A percentile compares a stretch with the other conserved stretches of the same genome.
Conservation (phyloP, 1,140 invertebrate genomes). For the Ridgeia piscesae region DNA sequence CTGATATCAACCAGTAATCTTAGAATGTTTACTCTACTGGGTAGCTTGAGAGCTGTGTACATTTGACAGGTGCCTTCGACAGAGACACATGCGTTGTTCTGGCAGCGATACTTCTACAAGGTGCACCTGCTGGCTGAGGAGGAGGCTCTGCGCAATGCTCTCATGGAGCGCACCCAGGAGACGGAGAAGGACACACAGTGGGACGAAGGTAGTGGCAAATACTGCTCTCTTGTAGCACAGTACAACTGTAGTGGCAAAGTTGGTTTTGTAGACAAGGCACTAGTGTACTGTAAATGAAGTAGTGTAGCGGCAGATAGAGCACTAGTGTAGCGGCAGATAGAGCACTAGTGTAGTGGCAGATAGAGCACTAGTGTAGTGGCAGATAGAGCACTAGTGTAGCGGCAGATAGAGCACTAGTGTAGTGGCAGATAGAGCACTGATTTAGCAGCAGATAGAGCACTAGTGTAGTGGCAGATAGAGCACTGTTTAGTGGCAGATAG, state of each 20-base stretch:
- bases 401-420: neutral
- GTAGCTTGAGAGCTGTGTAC: neutral
- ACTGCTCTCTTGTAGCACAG: neutral
- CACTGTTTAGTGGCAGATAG: too few species aligned
- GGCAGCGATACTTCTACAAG: slow-evolving; percentile 61
- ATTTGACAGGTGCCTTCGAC: slow-evolving; percentile 50
- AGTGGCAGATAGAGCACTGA: neutral
- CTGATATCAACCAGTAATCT: neutral
- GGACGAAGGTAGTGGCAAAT: slow-evolving; percentile 34
- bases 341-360: neutral
- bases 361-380: neutral
- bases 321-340: neutral
- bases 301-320: neutral
- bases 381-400: neutral
- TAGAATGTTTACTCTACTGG: neutral
- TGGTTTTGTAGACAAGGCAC: neutral
- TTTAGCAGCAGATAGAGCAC: neutral
- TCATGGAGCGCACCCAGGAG: slow-evolving; percentile 50
- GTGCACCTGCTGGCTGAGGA: slow-evolving; percentile 55
- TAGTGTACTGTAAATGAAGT: neutral
- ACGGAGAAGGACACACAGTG: slow-evolving; percentile 40
- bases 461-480: neutral
- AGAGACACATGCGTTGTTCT: slow-evolving; percentile 60
- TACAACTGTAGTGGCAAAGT: too few species aligned
- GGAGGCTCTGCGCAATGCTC: slow-evolving; percentile 48